Percentiles rank a stretch among this genome's conserved stretches.
Conservation (phyloP, 2,888 invertebrate genomes). For the Lasius fuliginosus region DNA sequence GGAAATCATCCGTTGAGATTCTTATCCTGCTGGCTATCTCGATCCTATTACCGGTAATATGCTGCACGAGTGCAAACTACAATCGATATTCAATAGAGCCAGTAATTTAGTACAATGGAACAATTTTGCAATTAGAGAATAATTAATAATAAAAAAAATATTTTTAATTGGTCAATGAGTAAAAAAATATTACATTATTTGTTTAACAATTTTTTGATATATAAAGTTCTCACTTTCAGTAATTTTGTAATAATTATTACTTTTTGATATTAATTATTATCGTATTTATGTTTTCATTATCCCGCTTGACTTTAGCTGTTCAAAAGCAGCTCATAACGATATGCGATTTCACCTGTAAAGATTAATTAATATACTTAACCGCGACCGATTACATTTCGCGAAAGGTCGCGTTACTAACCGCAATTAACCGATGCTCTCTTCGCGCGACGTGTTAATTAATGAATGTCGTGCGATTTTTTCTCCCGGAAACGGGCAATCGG, state of each 20-base stretch:
- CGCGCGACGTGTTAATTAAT: neutral
- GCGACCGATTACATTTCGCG: neutral
- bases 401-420: neutral
- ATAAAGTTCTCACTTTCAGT: neutral
- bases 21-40: slow-evolving; percentile 59
- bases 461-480: neutral
- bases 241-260: neutral
- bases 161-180: neutral
- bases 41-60: slow-evolving; percentile 46
- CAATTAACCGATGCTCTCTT: slow-evolving; percentile 14
- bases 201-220: neutral
- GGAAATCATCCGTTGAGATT: slow-evolving; percentile 59
- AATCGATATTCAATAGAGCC: slow-evolving; percentile 3
- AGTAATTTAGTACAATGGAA: neutral
- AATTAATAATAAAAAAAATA: neutral
- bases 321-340: neutral
- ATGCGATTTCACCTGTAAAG: neutral
- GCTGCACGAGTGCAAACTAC: slow-evolving; percentile 6
- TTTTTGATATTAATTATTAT: neutral
- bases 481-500: neutral
- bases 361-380: slow-evolving; percentile 18
- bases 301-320: neutral
- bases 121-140: neutral
- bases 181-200: neutral
- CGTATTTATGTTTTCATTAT: neutral